These are phyloP conservation scores for Tuberolachnus salignus DNA, from an alignment of 2,888 invertebrate species.

Conservation along the genomic window DNA sequence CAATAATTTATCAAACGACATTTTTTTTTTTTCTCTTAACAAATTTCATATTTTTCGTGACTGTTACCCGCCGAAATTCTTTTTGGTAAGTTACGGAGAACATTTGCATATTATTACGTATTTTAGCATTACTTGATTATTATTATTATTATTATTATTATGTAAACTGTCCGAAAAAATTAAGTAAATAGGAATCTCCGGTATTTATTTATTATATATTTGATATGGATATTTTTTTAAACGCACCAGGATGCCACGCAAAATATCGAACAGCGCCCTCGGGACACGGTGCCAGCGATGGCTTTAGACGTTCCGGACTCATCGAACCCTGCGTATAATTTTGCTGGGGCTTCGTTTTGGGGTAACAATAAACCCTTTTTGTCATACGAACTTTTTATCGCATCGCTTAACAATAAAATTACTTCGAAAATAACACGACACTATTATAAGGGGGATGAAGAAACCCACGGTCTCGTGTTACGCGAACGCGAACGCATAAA, in stretches of 20 bases:
- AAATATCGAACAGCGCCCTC: conserved; percentile 43
- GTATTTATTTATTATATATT: no score
- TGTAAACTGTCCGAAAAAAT: not conserved
- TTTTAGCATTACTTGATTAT: no score
- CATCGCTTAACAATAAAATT: conserved; percentile 53
- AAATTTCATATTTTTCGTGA: not conserved
- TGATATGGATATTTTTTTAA: conserved; percentile 1
- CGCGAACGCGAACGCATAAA: conserved; percentile 7
- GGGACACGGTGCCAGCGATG: conserved; percentile 9
- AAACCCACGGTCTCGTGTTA: conserved; percentile 44
- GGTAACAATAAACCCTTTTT: conserved; percentile 45
- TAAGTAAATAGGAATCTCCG: not conserved
- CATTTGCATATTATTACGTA: no score
- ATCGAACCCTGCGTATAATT: conserved; percentile 30
- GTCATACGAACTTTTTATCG: conserved; percentile 48
- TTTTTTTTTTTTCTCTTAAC: not conserved
- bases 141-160: no score
- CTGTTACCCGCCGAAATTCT: not conserved
- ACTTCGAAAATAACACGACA: conserved; percentile 55
- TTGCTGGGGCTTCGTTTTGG: conserved; percentile 36
- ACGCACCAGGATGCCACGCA: conserved; percentile 24
- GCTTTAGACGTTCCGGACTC: conserved; percentile 36
- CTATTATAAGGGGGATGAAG: conserved; percentile 32
- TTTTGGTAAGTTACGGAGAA: not conserved
- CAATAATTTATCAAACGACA: conserved; percentile 25